A percentile compares a stretch with the other conserved stretches of the same genome.
These are phyloP conservation scores for Drosophila ambigua DNA, from an alignment of 1,140 invertebrate species.

Conservation along the genomic window DNA sequence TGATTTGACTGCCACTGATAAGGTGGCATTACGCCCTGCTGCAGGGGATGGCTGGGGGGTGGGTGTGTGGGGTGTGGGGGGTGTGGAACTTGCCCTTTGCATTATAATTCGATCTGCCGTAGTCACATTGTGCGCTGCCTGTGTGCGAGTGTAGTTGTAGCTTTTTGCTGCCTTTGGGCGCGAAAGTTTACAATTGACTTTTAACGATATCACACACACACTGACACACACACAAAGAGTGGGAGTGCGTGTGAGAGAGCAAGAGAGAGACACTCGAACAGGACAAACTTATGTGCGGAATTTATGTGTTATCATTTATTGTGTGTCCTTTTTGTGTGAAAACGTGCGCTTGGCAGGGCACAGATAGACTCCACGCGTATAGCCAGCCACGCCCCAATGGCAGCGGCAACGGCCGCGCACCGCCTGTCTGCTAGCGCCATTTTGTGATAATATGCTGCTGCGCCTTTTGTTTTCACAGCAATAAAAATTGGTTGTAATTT, in stretches of 20 bases:
- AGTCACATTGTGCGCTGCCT: slow-evolving; percentile 42
- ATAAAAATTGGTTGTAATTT: slow-evolving; percentile 82
- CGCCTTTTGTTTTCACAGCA: slow-evolving; percentile 79
- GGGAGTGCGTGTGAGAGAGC: neutral
- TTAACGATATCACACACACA: slow-evolving; percentile 64
- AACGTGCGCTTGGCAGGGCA: slow-evolving; percentile 62
- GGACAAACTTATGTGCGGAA: slow-evolving; percentile 53
- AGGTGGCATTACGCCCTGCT: slow-evolving; percentile 62
- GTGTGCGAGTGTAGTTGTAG: slow-evolving; percentile 53
- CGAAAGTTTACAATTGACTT: slow-evolving; percentile 83
- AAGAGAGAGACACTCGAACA: neutral
- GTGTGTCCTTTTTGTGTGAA: slow-evolving; percentile 67
- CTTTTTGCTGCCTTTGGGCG: slow-evolving; percentile 52
- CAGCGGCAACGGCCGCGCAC: neutral
- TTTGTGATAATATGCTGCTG: slow-evolving; percentile 80
- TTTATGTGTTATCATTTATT: slow-evolving; percentile 83
- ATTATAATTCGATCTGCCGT: slow-evolving; percentile 76
- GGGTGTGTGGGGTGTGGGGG: neutral
- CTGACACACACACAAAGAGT: neutral
- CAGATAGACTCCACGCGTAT: slow-evolving; percentile 23
- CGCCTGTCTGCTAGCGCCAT: slow-evolving; percentile 49
- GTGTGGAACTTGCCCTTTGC: slow-evolving; percentile 27
- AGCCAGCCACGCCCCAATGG: slow-evolving; percentile 59
- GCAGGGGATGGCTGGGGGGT: neutral
- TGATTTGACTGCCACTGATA: slow-evolving; percentile 82